Conservation (phyloP, 2,113 vertebrate genomes). For the Helogale parvula region DNA sequence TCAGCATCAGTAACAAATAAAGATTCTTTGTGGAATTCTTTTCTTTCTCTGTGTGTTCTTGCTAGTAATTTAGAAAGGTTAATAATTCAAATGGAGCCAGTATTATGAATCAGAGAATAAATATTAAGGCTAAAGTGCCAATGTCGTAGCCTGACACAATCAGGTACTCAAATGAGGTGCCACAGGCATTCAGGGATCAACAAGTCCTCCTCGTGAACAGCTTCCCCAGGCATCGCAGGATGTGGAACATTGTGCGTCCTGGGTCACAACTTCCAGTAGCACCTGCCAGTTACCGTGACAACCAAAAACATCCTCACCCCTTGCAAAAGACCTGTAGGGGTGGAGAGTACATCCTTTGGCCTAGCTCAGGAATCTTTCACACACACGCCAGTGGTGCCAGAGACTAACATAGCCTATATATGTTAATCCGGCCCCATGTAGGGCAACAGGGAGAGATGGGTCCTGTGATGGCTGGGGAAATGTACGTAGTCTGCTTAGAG, state of each 20-base stretch:
- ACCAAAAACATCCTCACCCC: neutral
- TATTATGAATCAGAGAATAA: neutral
- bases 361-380: neutral
- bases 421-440: neutral
- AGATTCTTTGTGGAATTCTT: conserved; percentile 29
- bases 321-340: neutral
- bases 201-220: neutral
- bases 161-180: neutral
- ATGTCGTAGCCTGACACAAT: neutral
- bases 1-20: neutral
- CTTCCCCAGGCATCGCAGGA: neutral
- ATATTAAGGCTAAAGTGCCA: neutral
- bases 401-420: neutral
- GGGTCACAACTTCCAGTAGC: neutral
- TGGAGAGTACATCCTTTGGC: neutral
- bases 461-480: neutral
- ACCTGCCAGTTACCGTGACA: neutral
- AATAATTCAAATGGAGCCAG: neutral
- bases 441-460: neutral
- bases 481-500: neutral
- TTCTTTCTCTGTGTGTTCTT: neutral
- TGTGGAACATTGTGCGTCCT: neutral
- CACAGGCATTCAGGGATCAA: neutral
- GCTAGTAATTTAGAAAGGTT: neutral
- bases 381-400: neutral